Evolutionary conservation across 2,113 vertebrate species (phyloP), one percentile per base, ranked within the genome.

Genomic region (Tor tambroides): DNA sequence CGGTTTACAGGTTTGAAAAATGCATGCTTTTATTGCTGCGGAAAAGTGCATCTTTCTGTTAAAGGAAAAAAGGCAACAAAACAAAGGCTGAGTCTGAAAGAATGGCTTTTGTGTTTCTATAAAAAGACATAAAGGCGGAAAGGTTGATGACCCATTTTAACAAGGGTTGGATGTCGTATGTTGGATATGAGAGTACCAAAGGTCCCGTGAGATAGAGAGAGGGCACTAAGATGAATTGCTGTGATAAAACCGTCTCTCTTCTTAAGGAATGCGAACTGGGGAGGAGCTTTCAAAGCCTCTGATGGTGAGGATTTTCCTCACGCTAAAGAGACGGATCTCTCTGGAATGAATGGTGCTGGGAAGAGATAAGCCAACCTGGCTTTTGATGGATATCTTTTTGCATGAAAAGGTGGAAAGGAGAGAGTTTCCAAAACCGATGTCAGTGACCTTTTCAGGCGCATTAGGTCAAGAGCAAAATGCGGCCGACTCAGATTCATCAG

Each of bases 141-240:
- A 85, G 83, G 83, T 41, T 69, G 51, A 83, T 90, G 83, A 87
- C 89, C 89, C 63, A 83, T 88, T 88, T 90, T 87, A 85, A 15
- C 17, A n/a, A 46, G 81, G 83, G 83, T 90, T 87, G 67, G 65
- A 67, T 76, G 85, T 67, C 54, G 35, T 76, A 28, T 78, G 30
- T 15, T 71, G 80, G 87, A 80, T 85, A 71, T 75, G 82, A 71
- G 21, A 51, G 32, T 56, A 38, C 43, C 32, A 51, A 7, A 0
- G 63, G 19, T 28, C 41, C 61, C 26, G 61, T 43, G 80, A 84
- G 76, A 41, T 80, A 79, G 30, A 41, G 85, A 79, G 41, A 15
- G 15, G 63, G 14, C 49, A 30, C 65, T 72, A 80, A 86, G 89
- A 90, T 90, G 77, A 88, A 90, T 90, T 87, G 80, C 65, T 10